Evolutionary conservation across 2,797 vertebrate species (phyloP), one percentile per base, ranked within the genome.

Genomic region (Myiothlypis coronata): DNA sequence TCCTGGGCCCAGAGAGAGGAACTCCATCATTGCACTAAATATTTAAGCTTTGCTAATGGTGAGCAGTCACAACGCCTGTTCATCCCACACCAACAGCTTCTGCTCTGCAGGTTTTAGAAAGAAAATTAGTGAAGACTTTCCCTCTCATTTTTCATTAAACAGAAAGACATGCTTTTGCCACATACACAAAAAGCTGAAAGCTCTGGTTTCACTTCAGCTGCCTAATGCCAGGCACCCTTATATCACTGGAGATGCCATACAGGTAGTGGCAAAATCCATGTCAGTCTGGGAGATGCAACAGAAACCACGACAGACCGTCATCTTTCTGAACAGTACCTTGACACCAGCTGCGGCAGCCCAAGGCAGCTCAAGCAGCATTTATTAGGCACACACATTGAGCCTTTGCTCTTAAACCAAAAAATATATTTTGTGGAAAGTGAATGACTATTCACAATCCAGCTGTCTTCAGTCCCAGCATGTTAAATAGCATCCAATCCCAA

Each of bases 391-490:
- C 15, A 43, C 16, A 49, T 3, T n/a, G 30, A 85, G 26, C 37
- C 15, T 63, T 80, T 77, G 9, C 26, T 78, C 47, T 35, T 21
- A 65, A 64, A 50, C 10, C 1, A 55, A 57, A 63, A 47, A 21
- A 9, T 4, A 1, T 6, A 9, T 43, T 61, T 44, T 61, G 23
- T 39, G 17, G 27, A 44, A 90, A 78, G 37, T 23, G 27, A 14
- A 9, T 46, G 26, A 27, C 15, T 55, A 19, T 71, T 69, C 32
- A 46, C 35, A 71, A 35, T 39, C 43, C 26, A 60, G 53, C 22
- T 50, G 7, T 32, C 30, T 92, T 76, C 47, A 68, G n/a, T 67
- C 2, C 16, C 0, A 0, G 16, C 8, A 10, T 8, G 8, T 56
- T 74, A 65, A 79, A 68, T 4, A 56, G 19, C 2, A 1, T 35